Percentiles rank a stretch among this genome's conserved stretches.
Evolutionary conservation across 2,113 vertebrate genomes (phyloP).

Genomic region (Charina bottae): DNA sequence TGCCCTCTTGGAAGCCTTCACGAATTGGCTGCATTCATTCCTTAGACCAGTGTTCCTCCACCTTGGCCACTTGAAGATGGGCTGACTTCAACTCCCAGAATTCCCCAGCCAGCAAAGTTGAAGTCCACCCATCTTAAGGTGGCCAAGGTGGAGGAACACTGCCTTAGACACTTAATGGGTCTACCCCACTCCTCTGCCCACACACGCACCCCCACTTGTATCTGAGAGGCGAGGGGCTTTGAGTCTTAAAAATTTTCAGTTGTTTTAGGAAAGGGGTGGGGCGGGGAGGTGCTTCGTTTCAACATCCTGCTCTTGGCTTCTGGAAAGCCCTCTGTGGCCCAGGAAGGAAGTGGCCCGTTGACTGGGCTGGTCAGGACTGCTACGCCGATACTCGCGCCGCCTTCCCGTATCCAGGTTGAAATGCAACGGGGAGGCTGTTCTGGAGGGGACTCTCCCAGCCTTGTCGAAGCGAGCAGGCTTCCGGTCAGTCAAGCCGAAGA

Average conservation of each 20-base stretch:
- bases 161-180: neutral
- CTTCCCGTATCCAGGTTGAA: neutral
- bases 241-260: neutral
- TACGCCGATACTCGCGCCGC: accelerated
- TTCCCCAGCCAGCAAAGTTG: neutral
- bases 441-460: neutral
- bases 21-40: slow-evolving; percentile 24
- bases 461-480: neutral
- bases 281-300: neutral
- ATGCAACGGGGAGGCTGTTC: neutral
- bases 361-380: neutral
- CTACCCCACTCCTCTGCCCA: neutral
- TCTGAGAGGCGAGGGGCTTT: neutral
- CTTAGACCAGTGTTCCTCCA: neutral
- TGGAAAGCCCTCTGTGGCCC: too few species aligned
- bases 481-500: too few species aligned
- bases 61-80: neutral
- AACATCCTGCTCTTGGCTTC: neutral
- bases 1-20: neutral
- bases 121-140: neutral
- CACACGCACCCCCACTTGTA: neutral
- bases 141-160: neutral
- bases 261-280: neutral
- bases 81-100: neutral
- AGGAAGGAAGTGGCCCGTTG: neutral